These are phyloP conservation scores for Rattus rattus DNA, from an alignment of 2,113 vertebrate genomes.

Conservation along the genomic window DNA sequence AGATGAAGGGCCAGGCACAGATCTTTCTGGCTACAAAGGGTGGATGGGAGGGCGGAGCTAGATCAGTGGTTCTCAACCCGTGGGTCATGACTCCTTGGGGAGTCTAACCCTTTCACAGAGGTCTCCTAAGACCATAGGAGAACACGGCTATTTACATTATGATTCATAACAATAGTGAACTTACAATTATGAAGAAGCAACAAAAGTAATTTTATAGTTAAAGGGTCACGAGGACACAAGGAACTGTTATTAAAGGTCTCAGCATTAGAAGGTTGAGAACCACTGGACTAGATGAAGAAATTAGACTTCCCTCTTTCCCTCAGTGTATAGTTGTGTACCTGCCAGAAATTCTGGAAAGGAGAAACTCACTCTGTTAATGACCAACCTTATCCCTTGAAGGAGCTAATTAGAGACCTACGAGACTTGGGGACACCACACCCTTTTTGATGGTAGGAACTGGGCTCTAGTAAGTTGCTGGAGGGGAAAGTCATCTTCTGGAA, in stretches of 20 bases:
- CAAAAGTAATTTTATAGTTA: background rate
- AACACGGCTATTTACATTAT: background rate
- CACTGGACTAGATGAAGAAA: background rate
- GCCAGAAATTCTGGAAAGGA: background rate
- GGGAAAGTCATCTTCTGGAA: background rate
- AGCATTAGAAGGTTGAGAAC: background rate
- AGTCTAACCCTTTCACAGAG: background rate
- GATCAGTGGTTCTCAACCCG: background rate
- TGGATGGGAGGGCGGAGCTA: fast-evolving
- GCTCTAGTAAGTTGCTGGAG: background rate
- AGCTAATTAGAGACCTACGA: slow-evolving; percentile 46
- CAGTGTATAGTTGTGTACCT: background rate
- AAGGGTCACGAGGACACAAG: background rate
- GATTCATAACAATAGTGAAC: background rate
- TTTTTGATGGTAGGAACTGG: background rate
- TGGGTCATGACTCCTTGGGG: background rate
- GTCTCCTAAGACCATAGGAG: background rate
- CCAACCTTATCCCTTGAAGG: background rate
- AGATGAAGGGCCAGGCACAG: background rate
- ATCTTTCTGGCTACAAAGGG: background rate
- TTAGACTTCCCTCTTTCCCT: background rate
- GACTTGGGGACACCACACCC: background rate
- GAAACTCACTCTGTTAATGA: background rate
- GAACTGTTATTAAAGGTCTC: background rate
- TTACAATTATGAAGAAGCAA: background rate